Base-by-base conservation (phyloP, 2,797 vertebrate species). In the Agapornis canus region DNA sequence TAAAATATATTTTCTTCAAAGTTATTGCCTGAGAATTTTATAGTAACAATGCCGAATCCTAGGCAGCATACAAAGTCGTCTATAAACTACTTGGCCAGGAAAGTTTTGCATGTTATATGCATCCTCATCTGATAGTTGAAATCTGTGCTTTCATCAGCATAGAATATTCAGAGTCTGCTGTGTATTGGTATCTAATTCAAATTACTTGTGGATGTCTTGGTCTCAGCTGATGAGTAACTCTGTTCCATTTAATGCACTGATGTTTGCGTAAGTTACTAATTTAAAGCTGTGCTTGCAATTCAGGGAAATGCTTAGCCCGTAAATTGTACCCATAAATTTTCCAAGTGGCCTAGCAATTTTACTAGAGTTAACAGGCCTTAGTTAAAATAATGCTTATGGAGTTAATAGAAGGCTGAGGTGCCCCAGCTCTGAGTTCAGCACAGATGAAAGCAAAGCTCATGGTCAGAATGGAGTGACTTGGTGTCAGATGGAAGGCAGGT, bases 281-380 rank as follows among this genome's bases (percentile, higher is more conserved):
- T 77, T 63, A 66, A 78, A 81, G 27, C 27, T 0, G 0, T 73
- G 11, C 43, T 90, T 92, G 43, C 20, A n/a, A 1, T 86, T 88
- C 61, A 78, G 49, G 31, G 49, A 81, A 86, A 64, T 81, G 32
- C 29, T 52, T 94, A 19, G 26, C 49, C 69, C 42, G 18, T 81
- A 35, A 88, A n/a, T 75, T 56, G 37, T 83, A 70, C 39, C 18
- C 25, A n/a, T 56, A 51, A 8, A 42, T 91, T 90, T 88, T 83
- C 61, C 45, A 68, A 11, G 31, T 22, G 32, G 45, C 14, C 23
- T 65, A 43, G 43, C 27, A 66, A 11, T 77, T 70, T 26, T 37
- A 19, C 37, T 39, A 43, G 16, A 15, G 57, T 45, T 88, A 70
- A 19, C 10, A 32, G 51, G 7, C 37, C 40, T 91, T n/a, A n/a